phyloP scores from a whole-genome alignment of 2,797 vertebrate species.

The Anomalospiza imberbis region DNA sequence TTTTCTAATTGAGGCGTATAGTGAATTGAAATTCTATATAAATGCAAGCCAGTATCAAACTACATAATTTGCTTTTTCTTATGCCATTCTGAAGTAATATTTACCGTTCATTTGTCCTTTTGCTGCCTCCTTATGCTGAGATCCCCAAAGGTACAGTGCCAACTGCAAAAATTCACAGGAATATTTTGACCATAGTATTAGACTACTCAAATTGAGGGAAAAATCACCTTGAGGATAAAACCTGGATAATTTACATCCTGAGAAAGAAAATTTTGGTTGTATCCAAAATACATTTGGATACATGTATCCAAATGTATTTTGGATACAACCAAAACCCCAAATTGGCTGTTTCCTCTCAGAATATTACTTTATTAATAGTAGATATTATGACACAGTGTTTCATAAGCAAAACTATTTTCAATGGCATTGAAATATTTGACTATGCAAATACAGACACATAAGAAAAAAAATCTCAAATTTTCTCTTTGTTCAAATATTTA shows the following conservation, averaged over 20 bases:
- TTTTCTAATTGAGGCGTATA: background rate
- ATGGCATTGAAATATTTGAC: background rate
- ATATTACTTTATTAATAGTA: background rate
- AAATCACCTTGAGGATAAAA: background rate
- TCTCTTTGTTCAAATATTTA: slow-evolving; percentile 37
- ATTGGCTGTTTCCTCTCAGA: background rate
- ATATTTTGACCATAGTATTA: background rate
- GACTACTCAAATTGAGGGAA: background rate
- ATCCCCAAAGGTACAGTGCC: background rate
- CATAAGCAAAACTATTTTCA: background rate
- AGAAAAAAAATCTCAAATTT: background rate
- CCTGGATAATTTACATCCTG: background rate
- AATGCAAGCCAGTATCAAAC: background rate
- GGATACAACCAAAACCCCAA: background rate
- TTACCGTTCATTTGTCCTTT: background rate
- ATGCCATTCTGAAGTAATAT: background rate
- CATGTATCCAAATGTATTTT: too few relatives aligned
- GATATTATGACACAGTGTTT: background rate
- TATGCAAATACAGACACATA: background rate
- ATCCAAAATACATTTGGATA: too few relatives aligned
- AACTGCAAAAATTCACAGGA: background rate
- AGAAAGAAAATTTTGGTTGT: too few relatives aligned
- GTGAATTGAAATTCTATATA: background rate
- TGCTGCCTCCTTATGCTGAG: background rate
- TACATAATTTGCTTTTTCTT: background rate